Percentiles rank a stretch among this genome's conserved stretches.
These are phyloP conservation scores for Lophura swinhoii DNA, from an alignment of 2,797 vertebrate species.

Conservation along the genomic window DNA sequence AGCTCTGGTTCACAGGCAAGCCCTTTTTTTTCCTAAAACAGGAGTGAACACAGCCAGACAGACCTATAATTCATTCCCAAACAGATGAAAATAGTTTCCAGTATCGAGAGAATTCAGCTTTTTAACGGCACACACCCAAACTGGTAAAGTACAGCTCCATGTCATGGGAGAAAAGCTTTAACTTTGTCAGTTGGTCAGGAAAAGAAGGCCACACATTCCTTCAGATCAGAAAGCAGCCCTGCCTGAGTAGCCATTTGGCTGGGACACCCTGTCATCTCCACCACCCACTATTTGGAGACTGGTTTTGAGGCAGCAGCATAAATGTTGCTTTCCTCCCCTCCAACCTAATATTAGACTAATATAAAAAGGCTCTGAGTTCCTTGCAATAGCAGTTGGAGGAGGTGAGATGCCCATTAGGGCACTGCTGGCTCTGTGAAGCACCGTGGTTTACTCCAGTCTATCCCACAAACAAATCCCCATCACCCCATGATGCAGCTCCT, in stretches of 20 bases:
- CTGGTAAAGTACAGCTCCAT: slow-evolving; percentile 37
- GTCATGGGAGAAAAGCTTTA: slow-evolving; percentile 43
- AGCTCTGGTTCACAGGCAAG: slow-evolving; percentile 37
- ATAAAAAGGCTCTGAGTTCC: slow-evolving; percentile 23
- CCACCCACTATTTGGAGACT: slow-evolving; percentile 24
- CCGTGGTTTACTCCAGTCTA: not conserved
- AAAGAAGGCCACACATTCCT: slow-evolving; percentile 1
- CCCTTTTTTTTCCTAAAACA: slow-evolving; percentile 29
- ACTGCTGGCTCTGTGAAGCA: not conserved
- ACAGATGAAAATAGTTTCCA: slow-evolving; percentile 63
- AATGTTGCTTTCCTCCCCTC: slow-evolving; percentile 15
- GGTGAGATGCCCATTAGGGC: not conserved
- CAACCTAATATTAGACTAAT: slow-evolving; percentile 64
- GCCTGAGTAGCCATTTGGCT: slow-evolving; percentile 39
- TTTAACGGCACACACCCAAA: slow-evolving; percentile 64
- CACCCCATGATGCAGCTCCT: not conserved
- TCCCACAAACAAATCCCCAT: not conserved
- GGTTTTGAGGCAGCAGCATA: slow-evolving; percentile 39
- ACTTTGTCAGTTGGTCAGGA: slow-evolving; percentile 17
- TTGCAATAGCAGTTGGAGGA: not conserved
- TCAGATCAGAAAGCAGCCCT: slow-evolving; percentile 32
- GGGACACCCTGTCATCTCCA: slow-evolving; percentile 52
- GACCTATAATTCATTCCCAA: slow-evolving; percentile 68
- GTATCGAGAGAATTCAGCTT: slow-evolving; percentile 61
- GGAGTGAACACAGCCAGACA: slow-evolving; percentile 17